phyloP scores from a whole-genome alignment of 2,113 vertebrate species.

The Electrona antarctica region DNA sequence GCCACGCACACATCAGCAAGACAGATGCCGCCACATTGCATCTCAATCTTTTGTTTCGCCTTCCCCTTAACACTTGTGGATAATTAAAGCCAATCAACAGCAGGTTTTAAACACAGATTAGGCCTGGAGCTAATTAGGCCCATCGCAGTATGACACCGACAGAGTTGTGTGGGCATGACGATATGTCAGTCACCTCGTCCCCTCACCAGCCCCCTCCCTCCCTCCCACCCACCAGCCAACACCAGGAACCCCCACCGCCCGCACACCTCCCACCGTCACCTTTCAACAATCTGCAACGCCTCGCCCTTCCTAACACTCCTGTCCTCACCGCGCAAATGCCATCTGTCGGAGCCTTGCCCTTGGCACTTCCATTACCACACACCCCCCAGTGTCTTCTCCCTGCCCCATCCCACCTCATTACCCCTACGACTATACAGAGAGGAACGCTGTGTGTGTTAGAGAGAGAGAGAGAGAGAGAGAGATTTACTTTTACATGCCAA shows the following conservation, averaged over 20 bases:
- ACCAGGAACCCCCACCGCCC: background rate
- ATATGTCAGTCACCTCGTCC: slow-evolving; percentile 58
- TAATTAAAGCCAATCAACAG: slow-evolving; percentile 64
- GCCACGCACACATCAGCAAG: background rate
- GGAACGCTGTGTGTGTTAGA: too few species aligned
- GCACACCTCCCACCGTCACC: background rate
- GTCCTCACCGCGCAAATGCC: slow-evolving; percentile 38
- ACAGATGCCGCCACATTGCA: slow-evolving; percentile 18
- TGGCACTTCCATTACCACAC: slow-evolving; percentile 47
- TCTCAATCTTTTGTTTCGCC: slow-evolving; percentile 21
- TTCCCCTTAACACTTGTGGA: slow-evolving; percentile 34
- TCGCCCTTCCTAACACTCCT: slow-evolving; percentile 46
- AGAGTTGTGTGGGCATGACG: slow-evolving; percentile 49
- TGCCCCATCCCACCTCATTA: background rate
- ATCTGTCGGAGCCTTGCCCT: slow-evolving; percentile 56
- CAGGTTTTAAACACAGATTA: slow-evolving; percentile 70
- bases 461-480: too few species aligned
- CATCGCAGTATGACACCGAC: slow-evolving; percentile 63
- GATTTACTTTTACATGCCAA: slow-evolving; percentile 44
- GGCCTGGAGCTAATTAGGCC: slow-evolving; percentile 63
- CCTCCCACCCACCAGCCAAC: background rate
- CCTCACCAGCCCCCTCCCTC: background rate
- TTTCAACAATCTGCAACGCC: slow-evolving; percentile 53
- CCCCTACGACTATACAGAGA: too few species aligned
- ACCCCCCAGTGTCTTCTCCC: slow-evolving; percentile 7